Conservation (phyloP, 2,888 invertebrate genomes). For the Tenthredo livida region DNA sequence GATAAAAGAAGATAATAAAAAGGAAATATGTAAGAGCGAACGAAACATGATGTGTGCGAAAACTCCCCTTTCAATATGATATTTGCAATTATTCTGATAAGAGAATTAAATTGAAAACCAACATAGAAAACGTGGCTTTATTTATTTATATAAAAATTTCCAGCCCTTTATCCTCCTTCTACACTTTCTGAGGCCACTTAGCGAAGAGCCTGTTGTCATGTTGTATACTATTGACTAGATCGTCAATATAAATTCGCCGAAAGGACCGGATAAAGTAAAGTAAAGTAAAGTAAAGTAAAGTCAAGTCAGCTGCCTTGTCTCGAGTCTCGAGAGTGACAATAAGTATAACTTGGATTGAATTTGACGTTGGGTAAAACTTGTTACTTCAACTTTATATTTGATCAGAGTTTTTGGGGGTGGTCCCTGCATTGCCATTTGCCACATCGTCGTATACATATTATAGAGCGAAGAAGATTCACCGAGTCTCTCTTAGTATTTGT, state of each 20-base stretch:
- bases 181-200: too few relatives aligned
- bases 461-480: not conserved
- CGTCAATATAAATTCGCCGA: not conserved
- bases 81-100: not conserved
- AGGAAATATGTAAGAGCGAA: not conserved
- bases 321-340: not conserved
- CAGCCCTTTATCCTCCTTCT: not conserved
- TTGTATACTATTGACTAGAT: not conserved
- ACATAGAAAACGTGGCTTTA: too few relatives aligned
- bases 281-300: not conserved
- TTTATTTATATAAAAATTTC: not conserved
- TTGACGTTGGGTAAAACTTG: conserved; percentile 38
- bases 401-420: not conserved
- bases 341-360: conserved; percentile 15
- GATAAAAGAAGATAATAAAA: not conserved
- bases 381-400: conserved; percentile 38
- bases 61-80: not conserved
- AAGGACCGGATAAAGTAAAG: not conserved
- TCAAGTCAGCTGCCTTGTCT: not conserved
- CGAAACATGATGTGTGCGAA: not conserved
- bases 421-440: not conserved
- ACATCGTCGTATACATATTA: not conserved
- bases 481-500: not conserved
- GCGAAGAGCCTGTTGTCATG: not conserved
- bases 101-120: not conserved